These are phyloP conservation scores for Andricus quercusramuli DNA, from an alignment of 2,888 invertebrate genomes.

Conservation along the genomic window DNA sequence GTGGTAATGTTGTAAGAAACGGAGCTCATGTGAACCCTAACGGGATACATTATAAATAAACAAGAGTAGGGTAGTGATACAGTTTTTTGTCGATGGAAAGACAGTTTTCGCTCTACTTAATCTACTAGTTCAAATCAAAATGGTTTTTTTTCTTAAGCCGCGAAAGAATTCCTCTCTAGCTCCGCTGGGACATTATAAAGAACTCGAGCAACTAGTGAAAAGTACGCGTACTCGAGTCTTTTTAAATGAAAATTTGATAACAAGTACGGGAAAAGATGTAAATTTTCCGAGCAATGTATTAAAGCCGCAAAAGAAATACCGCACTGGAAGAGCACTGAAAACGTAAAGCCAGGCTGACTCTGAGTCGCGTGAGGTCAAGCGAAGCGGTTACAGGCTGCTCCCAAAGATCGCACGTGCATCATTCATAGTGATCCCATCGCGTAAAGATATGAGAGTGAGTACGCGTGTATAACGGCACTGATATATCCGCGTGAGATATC, in stretches of 20 bases:
- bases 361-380: not conserved
- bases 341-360: not conserved
- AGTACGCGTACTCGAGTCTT: not conserved
- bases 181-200: no score
- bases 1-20: no score
- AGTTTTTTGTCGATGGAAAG: no score
- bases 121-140: no score
- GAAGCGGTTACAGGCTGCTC: not conserved
- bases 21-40: no score
- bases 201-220: no score
- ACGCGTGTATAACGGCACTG: slow-evolving; percentile 46
- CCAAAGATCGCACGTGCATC: slow-evolving; percentile 10
- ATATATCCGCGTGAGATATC: slow-evolving; percentile 52
- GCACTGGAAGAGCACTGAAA: not conserved
- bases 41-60: no score
- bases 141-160: no score
- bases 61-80: no score
- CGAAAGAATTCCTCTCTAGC: no score
- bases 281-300: not conserved
- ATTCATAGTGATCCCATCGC: slow-evolving; percentile 10
- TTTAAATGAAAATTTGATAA: not conserved
- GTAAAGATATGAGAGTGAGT: slow-evolving; percentile 36
- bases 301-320: not conserved
- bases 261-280: not conserved
- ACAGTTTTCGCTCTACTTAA: no score